Conservation (phyloP, 2,888 invertebrate species). For the Caenorhabditis sinica region DNA sequence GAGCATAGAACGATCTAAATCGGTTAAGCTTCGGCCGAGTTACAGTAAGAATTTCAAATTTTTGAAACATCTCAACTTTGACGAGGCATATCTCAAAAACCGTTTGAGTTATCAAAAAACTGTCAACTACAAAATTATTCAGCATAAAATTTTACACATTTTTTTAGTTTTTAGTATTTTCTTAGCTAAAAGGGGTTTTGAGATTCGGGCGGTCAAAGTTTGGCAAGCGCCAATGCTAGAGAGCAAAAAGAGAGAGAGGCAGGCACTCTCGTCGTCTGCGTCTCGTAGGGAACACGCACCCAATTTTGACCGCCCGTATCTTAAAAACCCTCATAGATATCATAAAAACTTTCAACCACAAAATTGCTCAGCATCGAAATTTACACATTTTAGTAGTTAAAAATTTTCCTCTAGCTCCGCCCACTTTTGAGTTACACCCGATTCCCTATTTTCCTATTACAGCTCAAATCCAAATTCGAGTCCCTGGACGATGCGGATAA, state of each 20-base stretch:
- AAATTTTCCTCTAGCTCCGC: background rate
- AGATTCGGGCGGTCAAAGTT: background rate
- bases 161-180: background rate
- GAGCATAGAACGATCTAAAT: no score
- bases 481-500: constrained; percentile 55
- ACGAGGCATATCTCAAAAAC: no score
- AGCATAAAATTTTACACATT: no score
- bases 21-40: no score
- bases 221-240: no score
- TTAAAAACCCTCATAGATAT: background rate
- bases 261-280: background rate
- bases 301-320: background rate
- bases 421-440: background rate
- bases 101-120: no score
- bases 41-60: background rate
- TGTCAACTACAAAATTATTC: no score
- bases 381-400: background rate
- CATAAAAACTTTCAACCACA: background rate
- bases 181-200: background rate
- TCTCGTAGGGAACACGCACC: no score
- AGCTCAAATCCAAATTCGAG: constrained; percentile 61
- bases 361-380: background rate
- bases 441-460: background rate
- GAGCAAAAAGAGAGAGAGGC: constrained; percentile 1
- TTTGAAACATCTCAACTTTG: background rate